A percentile compares a stretch with the other conserved stretches of the same genome.
Evolutionary conservation across 2,113 vertebrate species (phyloP).

Genomic region (Sorex araneus): DNA sequence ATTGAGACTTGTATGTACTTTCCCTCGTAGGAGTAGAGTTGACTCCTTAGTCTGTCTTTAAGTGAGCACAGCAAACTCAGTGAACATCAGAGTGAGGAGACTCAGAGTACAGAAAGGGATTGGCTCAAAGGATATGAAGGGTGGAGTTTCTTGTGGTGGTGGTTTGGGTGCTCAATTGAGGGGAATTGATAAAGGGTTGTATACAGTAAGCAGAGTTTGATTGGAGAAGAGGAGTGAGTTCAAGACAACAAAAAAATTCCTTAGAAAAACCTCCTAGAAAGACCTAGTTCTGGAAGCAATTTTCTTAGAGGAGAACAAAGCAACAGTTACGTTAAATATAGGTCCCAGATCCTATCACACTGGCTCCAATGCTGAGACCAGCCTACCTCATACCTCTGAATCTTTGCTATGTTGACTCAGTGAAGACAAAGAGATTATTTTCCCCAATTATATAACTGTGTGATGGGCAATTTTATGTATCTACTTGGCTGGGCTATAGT

Average conservation of each 20-base stretch:
- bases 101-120: neutral
- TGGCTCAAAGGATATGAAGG: neutral
- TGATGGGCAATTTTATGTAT: neutral
- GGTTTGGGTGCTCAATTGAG: neutral
- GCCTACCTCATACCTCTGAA: neutral
- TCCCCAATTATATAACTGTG: neutral
- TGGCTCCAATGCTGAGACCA: neutral
- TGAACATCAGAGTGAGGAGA: neutral
- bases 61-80: neutral
- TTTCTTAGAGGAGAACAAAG: conserved; percentile 47
- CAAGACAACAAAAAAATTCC: neutral
- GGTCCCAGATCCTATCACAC: neutral
- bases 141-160: neutral
- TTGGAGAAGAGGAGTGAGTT: conserved; percentile 3
- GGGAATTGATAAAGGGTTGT: neutral
- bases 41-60: neutral
- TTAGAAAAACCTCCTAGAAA: neutral
- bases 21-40: neutral
- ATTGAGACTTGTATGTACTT: neutral
- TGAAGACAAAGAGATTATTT: neutral
- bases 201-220: neutral
- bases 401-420: neutral
- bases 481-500: neutral
- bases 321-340: neutral
- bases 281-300: neutral